Percentiles rank a stretch among this genome's conserved stretches.
phyloP scores from a whole-genome alignment of 2,797 vertebrate species.

The Prionace glauca region DNA sequence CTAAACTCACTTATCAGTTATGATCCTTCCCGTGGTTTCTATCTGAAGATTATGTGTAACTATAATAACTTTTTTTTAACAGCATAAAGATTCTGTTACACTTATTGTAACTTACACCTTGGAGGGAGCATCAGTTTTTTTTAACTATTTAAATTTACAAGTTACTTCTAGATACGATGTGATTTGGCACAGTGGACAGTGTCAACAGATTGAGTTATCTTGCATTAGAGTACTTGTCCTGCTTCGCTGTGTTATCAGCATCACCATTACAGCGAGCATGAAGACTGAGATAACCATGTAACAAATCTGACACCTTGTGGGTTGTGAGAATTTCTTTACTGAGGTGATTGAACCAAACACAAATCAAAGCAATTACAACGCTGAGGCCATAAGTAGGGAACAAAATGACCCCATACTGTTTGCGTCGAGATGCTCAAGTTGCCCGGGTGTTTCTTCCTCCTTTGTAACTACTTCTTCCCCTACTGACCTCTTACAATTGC shows the following conservation, averaged over 20 bases:
- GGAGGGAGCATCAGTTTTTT: not conserved
- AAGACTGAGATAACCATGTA: not conserved
- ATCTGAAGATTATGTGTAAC: not conserved
- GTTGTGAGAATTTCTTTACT: not conserved
- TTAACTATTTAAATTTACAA: not conserved
- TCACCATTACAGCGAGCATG: not conserved
- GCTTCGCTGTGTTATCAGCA: not conserved
- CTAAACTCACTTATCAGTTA: not conserved
- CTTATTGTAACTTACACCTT: not conserved
- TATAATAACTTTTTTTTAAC: not conserved
- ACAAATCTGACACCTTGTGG: not conserved
- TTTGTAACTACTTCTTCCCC: not conserved
- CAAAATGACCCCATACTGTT: not conserved
- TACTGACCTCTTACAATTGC: not conserved
- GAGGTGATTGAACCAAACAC: not conserved
- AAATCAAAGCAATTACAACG: not conserved
- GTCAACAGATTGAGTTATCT: not conserved
- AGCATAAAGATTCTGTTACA: not conserved
- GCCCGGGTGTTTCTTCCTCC: not conserved
- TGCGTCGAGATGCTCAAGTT: not conserved
- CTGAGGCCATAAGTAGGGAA: not conserved
- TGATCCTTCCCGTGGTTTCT: not conserved
- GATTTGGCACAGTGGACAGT: not conserved
- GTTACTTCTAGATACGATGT: not conserved
- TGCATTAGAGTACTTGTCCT: not conserved